Conservation (phyloP, 2,888 invertebrate genomes). For the Xestia rhomboidea region DNA sequence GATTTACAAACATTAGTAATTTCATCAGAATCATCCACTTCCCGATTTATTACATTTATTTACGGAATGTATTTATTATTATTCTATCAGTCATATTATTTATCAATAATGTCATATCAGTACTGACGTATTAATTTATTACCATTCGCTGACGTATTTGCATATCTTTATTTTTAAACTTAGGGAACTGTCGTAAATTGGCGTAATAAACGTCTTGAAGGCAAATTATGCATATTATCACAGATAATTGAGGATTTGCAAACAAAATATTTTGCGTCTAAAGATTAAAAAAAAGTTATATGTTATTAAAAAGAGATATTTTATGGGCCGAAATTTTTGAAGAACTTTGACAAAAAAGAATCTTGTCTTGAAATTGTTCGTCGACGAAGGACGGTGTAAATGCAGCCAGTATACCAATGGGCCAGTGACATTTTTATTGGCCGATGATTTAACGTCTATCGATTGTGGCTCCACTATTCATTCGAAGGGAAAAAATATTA, state of each 20-base stretch:
- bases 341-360: not conserved
- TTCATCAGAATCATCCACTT: slow-evolving; percentile 22
- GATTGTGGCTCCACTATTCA: slow-evolving; percentile 85
- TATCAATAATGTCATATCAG: slow-evolving; percentile 36
- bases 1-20: slow-evolving; percentile 8
- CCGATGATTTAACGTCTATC: slow-evolving; percentile 88
- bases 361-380: not conserved
- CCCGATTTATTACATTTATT: slow-evolving; percentile 29
- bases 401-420: slow-evolving; percentile 68
- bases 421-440: slow-evolving; percentile 90
- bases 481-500: slow-evolving; percentile 75
- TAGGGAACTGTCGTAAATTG: not conserved
- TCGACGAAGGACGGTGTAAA: slow-evolving; percentile 78
- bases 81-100: slow-evolving; percentile 1
- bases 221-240: slow-evolving; percentile 4
- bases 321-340: not conserved
- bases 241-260: not conserved
- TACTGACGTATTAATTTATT: slow-evolving; percentile 37
- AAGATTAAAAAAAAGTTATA: too few species aligned
- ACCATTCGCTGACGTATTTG: slow-evolving; percentile 30
- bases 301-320: not conserved
- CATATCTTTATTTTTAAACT: slow-evolving; percentile 36
- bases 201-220: too few species aligned
- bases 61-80: slow-evolving; percentile 29
- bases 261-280: not conserved